Evolutionary conservation across 2,797 vertebrate genomes (phyloP), one percentile per base, ranked within the genome.

Genomic region (Muscicapa striata): DNA sequence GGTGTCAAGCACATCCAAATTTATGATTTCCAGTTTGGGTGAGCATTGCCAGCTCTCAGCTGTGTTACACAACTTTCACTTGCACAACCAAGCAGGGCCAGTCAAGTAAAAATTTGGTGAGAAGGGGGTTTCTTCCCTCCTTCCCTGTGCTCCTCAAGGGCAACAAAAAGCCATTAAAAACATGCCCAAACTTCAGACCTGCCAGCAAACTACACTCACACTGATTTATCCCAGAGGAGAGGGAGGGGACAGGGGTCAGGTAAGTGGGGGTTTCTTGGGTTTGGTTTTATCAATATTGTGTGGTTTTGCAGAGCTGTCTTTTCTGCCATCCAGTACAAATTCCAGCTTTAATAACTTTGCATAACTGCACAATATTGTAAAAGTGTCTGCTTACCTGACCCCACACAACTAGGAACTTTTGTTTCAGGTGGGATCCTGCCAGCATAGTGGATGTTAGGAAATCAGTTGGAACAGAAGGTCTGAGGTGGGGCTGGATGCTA

Each of bases 271-370:
- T 61, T 41, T 34, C 79, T 54, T 2, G 1, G 51, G 9, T 59
- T 57, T 22, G 10, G 22, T 82, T 93, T 91, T 90, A 87, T 5
- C 90, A 89, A 93, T 89, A 89, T 73, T 91, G 87, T 84, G 91
- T 79, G 83, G 85, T 84, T 94, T 84, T 94, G 91, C 81, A 97
- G 74, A 89, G 69, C 49, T 87, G 48, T 52, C 80, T 77, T 29
- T 27, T 2, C 15, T 2, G 48, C 26, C 55, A 19, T 18, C 82
- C 36, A 24, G 8, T 4, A 45, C 0, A 63, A 81, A 79, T 3
- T 63, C 36, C 54, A 43, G 40, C 24, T 90, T 85, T 11, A 69
- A 11, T 49, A 87, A 95, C 84, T 90, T 61, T 83, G 88, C 91
- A 79, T 10, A 93, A 94, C 91, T 46, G 59, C 91, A 93, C 83